These are phyloP conservation scores for Trachythela sp. DNA, from an alignment of 64 coral and sea anemone species.

Conservation along the genomic window DNA sequence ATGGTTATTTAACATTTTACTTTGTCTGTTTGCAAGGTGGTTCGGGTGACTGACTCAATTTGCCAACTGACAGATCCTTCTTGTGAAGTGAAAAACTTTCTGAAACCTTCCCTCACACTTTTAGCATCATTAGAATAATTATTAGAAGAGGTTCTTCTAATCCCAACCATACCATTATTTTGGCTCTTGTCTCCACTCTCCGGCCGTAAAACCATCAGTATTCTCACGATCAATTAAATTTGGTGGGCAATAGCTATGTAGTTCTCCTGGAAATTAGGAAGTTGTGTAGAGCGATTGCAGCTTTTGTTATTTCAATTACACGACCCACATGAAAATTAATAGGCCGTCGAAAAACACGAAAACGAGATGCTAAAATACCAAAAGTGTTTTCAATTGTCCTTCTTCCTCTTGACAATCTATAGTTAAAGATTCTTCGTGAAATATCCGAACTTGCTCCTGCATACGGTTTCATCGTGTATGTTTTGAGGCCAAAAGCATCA, in stretches of 20 bases:
- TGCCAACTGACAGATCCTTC: background rate
- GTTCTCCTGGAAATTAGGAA: background rate
- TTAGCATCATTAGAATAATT: background rate
- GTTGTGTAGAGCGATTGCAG: too few species aligned
- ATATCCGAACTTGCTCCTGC: background rate
- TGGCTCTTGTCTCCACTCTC: background rate
- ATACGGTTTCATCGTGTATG: slow-evolving; percentile 8
- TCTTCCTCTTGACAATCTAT: background rate
- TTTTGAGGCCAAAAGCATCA: slow-evolving; percentile 15
- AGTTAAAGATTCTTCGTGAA: slow-evolving; percentile 11
- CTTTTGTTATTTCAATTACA: too few species aligned
- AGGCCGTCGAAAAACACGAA: background rate
- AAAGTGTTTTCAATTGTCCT: slow-evolving; percentile 6
- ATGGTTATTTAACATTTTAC: background rate
- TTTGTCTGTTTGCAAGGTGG: background rate
- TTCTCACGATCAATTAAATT: background rate
- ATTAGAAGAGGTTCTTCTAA: background rate
- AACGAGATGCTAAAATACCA: background rate
- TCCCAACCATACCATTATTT: background rate
- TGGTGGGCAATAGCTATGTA: background rate
- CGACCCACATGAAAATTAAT: background rate
- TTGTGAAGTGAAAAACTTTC: background rate
- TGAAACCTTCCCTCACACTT: slow-evolving; percentile 4
- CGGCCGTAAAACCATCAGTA: background rate
- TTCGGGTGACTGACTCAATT: background rate